phyloP scores from a whole-genome alignment of 2,888 invertebrate genomes.

The Synergus gifuensis region DNA sequence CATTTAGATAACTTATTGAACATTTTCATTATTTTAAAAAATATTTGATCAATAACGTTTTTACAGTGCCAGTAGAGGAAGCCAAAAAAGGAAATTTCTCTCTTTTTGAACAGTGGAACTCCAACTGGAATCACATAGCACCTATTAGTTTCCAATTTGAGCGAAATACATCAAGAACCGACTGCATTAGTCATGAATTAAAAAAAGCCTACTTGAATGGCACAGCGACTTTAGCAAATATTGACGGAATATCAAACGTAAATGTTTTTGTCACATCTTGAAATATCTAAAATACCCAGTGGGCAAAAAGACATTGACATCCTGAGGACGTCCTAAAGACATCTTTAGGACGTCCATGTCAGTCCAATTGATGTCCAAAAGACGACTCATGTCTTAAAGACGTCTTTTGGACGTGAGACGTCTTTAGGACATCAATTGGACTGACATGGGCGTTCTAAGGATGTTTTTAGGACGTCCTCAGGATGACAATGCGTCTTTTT shows the following conservation, averaged over 20 bases:
- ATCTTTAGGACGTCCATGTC: no score
- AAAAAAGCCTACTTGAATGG: conserved; percentile 78
- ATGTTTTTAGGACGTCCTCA: no score
- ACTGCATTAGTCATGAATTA: conserved; percentile 79
- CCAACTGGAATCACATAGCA: conserved; percentile 82
- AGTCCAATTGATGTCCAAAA: no score
- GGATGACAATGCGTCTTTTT: no score
- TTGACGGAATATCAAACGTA: conserved; percentile 77
- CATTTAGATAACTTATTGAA: not conserved
- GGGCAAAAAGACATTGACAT: no score
- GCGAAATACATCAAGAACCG: conserved; percentile 79
- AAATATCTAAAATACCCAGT: no score
- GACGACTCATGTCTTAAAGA: no score
- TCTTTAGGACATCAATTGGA: no score
- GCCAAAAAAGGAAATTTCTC: conserved; percentile 76
- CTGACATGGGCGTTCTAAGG: no score
- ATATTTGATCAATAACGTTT: not conserved
- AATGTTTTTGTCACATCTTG: conserved; percentile 2
- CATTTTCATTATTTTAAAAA: not conserved
- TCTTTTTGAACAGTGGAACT: conserved; percentile 79
- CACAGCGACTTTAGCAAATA: conserved; percentile 73
- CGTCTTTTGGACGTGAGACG: no score
- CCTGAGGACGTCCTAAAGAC: no score
- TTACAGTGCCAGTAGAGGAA: conserved; percentile 40
- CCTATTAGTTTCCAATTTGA: conserved; percentile 83